Base-by-base conservation (phyloP, 2,797 vertebrate species). In the Leptodactylus fallax region DNA sequence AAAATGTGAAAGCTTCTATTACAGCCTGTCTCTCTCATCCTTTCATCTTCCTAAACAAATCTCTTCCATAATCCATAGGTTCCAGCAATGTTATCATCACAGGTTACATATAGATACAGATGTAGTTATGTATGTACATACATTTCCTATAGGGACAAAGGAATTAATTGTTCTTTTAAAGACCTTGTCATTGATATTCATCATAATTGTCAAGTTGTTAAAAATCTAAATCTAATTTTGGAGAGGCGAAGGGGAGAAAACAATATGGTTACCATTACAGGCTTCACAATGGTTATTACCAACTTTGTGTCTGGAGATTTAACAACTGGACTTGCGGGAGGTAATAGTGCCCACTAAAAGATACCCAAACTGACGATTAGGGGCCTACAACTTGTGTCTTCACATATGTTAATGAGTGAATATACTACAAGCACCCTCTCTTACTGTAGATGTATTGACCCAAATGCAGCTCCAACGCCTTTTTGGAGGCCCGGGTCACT, bases 1-100 rank as follows among this genome's bases (percentile, higher is more conserved):
- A 76, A 60, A 12, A 83, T 72, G 53, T 71, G 25, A 76, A 85
- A 47, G 55, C 56, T 60, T 61, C 82, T 74, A 56, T 84, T 47
- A 60, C 53, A 58, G 27, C 23, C 51, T 83, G 81, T 72, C 81
- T 71, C 25, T 58, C 49, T 55, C 67, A 45, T 83, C 21, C 71
- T 76, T 85, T 85, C 56, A 76, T 76, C 83, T 76, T 47, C 21
- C 27, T 60, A 9, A 14, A 6, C 53, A 83, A 72, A 45, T 27
- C n/a, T 16, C 25, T 21, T 61, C n/a, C 10, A 49, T 76, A 61
- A 76, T 74, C 21, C 56, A 74, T 16, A 74, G 53, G 53, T 83
- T 84, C 53, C 25, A 60, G 19, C 36, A 49, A 55, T 74, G 9
- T 23, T 45, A 60, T 47, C 23, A n/a, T 45, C 12, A 74, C 36